Conservation (phyloP, 2,113 vertebrate genomes). For the Enhydra lutris region DNA sequence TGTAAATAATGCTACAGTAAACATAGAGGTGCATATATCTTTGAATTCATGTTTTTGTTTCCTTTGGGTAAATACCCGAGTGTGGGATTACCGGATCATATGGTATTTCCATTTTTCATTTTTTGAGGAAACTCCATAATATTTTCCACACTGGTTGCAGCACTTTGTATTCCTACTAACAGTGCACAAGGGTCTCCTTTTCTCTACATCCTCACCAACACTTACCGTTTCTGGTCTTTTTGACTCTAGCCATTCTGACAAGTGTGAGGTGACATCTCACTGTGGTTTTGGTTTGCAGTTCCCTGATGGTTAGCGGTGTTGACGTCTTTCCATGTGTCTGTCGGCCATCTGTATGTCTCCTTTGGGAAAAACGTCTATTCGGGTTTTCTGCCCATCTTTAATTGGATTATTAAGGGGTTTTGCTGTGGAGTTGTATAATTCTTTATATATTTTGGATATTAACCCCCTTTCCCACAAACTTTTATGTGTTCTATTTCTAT, state of each 20-base stretch:
- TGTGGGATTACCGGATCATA: not conserved
- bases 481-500: not conserved
- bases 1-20: not conserved
- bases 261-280: not conserved
- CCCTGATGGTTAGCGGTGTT: not conserved
- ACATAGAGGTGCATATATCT: not conserved
- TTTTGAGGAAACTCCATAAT: not conserved
- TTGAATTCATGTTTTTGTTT: not conserved
- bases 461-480: not conserved
- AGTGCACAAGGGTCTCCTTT: not conserved
- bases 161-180: not conserved
- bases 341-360: not conserved
- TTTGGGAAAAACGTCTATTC: not conserved
- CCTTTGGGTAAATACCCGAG: not conserved
- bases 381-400: not conserved
- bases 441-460: not conserved
- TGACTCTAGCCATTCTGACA: not conserved
- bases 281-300: not conserved
- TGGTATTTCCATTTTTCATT: not conserved
- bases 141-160: not conserved
- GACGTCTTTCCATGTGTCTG: not conserved
- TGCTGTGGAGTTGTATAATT: not conserved
- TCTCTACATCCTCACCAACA: not conserved
- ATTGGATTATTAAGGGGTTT: not conserved
- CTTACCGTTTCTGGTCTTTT: not conserved